Evolutionary conservation across 1,140 invertebrate genomes (phyloP), one percentile per base, ranked within the genome.

Genomic region (Cepaea nemoralis): DNA sequence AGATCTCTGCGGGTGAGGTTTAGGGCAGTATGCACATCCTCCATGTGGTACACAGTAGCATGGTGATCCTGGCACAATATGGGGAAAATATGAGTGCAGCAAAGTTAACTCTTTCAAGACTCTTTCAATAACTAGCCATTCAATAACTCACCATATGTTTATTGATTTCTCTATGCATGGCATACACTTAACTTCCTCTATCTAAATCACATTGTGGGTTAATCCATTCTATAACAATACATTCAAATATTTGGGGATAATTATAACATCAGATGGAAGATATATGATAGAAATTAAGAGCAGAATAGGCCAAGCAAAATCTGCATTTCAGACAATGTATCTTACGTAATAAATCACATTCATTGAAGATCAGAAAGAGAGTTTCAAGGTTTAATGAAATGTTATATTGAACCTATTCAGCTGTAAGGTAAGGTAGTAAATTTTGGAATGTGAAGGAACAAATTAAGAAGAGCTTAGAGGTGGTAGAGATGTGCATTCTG

Each of bases 1-100:
- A 77, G 50, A 42, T 77, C 75, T 39, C 59, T 77, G 6, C 24
- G n/a, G 0, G 75, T 77, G 1, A 77, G 75, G n/a, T 42, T 42
- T 22, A 77, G 35, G 27, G 24, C 14, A 19, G 75, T 8, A 1
- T 31, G 10, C 19, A 77, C 39, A 24, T 77, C 75, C 19, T 8
- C n/a, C 75, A 77, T 77, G 8, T 22, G 16, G 50, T 77, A 77
- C 33, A 33, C 50, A 24, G 37, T 45, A 27, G 75, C 55, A 63
- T 16, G 5, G 22, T 39, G n/a, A 5, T 75, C 33, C 73, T 75
- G 42, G 6, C 69, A 70, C 1, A 40, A 70, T 40, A 42, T 10
- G n/a, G 10, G n/a, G 12, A 71, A 35, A 6, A 39, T 10, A 71
- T 35, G n/a, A 6, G 10, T 8, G 37, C 39, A 24, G 14, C 22